Base-by-base conservation (phyloP, 2,113 vertebrate species). In the Ameiurus melas region DNA sequence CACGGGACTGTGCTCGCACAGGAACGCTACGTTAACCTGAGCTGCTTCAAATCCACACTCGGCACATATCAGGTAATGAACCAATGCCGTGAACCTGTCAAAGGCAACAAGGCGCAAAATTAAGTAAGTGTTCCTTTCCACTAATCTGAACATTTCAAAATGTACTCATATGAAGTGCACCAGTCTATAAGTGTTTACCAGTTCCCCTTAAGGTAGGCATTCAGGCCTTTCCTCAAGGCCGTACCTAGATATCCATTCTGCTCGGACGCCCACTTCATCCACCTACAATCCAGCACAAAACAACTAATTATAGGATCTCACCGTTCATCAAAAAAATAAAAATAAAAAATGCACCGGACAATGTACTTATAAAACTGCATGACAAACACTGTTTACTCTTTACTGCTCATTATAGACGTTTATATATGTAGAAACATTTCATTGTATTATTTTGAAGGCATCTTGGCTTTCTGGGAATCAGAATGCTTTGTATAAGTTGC, bases 241-340 rank as follows among this genome's bases (percentile, higher is more conserved):
- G 86, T 92, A 84, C 96, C 96, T 80, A 97, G 93, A 92, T 95
- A 94, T 53, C 96, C 96, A 12, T 95, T 96, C 89, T 96, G 94
- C 88, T 97, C 96, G 20, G 94, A 93, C 1, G 93, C 94, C 96
- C 95, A 96, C 89, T 96, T 96, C 1, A 87, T 92, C 95, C 95
- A 96, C 86, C 96, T 97, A 89, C 53, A 91, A 64, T 8, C 86
- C 86, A 86, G 77, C 6, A 58, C 64, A 92, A 47, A 20, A 27
- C 81, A 22, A 77, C 62, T 68, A 17, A 36, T 19, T 7, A 71
- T 6, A 36, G 5, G 9, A 2, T n/a, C 62, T n/a, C 62, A 66
- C 7, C 22, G 25, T 64, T 64, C 62, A 66, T 58, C 16, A 58
- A 58, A 57, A 58, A 17, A 57, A n/a, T n/a, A n/a, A 36, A 36